Conservation (phyloP, 2,888 invertebrate species). For the Keiferia lycopersicella region DNA sequence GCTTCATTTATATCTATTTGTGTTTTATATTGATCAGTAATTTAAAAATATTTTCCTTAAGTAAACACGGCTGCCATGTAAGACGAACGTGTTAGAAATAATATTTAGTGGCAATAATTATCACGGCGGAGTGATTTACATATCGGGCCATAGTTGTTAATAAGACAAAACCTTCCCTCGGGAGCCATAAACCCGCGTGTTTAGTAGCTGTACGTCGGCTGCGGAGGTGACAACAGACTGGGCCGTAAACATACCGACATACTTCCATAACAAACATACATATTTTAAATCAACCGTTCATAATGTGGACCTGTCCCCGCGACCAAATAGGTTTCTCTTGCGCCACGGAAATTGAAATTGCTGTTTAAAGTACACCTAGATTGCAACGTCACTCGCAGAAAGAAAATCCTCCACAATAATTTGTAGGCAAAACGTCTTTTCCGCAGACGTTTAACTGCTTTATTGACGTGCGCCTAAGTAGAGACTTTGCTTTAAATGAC, state of each 20-base stretch:
- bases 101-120: conserved; percentile 43
- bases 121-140: conserved; percentile 43
- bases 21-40: too few species aligned
- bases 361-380: conserved; percentile 14
- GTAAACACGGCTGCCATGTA: conserved; percentile 29
- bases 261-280: conserved; percentile 48
- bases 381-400: conserved; percentile 16
- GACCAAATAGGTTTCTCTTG: conserved; percentile 30
- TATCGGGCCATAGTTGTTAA: conserved; percentile 42
- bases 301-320: conserved; percentile 31
- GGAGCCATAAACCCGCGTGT: conserved; percentile 47
- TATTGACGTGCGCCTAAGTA: conserved; percentile 12
- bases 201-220: conserved; percentile 46
- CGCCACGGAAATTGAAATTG: conserved; percentile 29
- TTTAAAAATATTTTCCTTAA: conserved; percentile 16
- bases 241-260: conserved; percentile 47
- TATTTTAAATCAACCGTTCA: conserved; percentile 42
- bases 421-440: conserved; percentile 21
- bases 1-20: too few species aligned
- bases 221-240: conserved; percentile 57
- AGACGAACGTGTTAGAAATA: conserved; percentile 41
- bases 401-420: conserved; percentile 17
- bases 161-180: conserved; percentile 41
- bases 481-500: conserved; percentile 15
- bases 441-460: conserved; percentile 18